Evolutionary conservation across 2,113 vertebrate species (phyloP), one percentile per base, ranked within the genome.

Genomic region (Sebastes schlegelii): DNA sequence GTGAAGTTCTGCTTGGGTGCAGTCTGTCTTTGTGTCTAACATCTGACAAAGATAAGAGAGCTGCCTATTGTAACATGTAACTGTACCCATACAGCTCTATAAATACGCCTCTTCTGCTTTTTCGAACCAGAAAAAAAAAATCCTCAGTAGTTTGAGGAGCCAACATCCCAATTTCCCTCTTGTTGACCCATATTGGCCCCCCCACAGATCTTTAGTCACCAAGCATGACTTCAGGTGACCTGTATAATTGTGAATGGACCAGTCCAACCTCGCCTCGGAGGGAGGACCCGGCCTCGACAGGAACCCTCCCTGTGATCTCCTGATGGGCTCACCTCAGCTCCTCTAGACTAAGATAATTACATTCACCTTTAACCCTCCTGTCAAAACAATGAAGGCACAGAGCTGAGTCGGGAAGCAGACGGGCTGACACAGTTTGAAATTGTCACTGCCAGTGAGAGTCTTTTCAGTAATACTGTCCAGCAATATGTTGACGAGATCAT

Each of bases 341-440:
- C 75, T 79, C 42, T 46, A 80, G 75, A 72, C 82, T 65, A 13
- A 70, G 51, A 91, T 88, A 92, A 92, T 91, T 89, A 81, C 72
- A 74, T 40, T 85, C 89, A 89, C 88, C 89, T 88, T 86, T 91
- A 86, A 91, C 86, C 88, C 75, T 58, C 65, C 72, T 80, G 82
- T 55, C 79, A 88, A 83, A 91, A 88, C 79, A 87, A 86, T 91
- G 34, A 77, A 71, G 52, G 40, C 52, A 65, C 67, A 82, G 57
- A 75, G 68, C 72, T 82, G 73, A 80, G 40, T 55, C 21, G 34
- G 61, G 62, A 69, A 60, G 46, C 70, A 82, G 9, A 77, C 62
- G 21, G 71, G 64, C 52, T 71, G 79, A 85, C 77, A 69, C 67
- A 46, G 13, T 10, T 52, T 87, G 72, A 81, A 73, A 74, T 26